Conservation (phyloP, 2,888 invertebrate genomes). For the Aleiodes testaceus region DNA sequence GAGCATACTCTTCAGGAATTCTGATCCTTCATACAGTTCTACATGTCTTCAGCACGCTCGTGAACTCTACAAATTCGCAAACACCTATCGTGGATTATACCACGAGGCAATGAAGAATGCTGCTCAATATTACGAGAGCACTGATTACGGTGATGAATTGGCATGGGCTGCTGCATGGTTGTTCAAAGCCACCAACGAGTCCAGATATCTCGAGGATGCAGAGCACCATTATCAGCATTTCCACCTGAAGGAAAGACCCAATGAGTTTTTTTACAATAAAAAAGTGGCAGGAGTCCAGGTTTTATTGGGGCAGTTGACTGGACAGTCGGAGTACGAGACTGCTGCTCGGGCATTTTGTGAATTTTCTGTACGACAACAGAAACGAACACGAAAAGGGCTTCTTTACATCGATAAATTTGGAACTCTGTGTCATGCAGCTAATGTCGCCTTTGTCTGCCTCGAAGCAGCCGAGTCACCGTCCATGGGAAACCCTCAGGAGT, state of each 20-base stretch:
- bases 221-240: constrained; percentile 74
- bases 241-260: constrained; percentile 73
- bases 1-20: constrained; percentile 73
- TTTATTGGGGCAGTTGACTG: constrained; percentile 73
- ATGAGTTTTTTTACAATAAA: constrained; percentile 76
- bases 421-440: constrained; percentile 75
- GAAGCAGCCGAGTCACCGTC: constrained; percentile 67
- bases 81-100: constrained; percentile 73
- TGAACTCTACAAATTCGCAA: constrained; percentile 75
- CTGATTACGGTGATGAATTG: constrained; percentile 76
- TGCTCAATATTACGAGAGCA: constrained; percentile 74
- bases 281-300: constrained; percentile 76
- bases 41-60: constrained; percentile 73
- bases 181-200: constrained; percentile 74
- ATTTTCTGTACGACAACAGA: constrained; percentile 72
- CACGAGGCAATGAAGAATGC: constrained; percentile 75
- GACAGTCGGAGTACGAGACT: constrained; percentile 69
- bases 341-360: constrained; percentile 74
- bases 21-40: constrained; percentile 72
- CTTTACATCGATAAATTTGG: constrained; percentile 76
- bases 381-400: constrained; percentile 75
- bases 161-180: constrained; percentile 77
- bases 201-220: constrained; percentile 74
- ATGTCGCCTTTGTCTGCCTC: constrained; percentile 75
- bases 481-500: constrained; percentile 63